These are phyloP conservation scores for Brachionus sp. DNA, from an alignment of 1,140 invertebrate species.

Conservation along the genomic window DNA sequence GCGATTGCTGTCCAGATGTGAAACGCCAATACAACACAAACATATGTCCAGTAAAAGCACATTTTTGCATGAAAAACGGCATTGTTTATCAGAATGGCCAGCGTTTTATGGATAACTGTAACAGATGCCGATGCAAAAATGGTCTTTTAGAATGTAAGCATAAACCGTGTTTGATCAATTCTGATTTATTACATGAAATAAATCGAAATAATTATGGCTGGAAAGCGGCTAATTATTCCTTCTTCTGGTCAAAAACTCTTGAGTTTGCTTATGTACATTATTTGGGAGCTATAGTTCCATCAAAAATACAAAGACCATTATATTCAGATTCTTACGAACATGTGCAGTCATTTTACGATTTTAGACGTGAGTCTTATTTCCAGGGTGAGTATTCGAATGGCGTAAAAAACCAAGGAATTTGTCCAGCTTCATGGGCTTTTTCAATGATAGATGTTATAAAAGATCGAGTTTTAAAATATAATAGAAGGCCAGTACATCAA, in stretches of 20 bases:
- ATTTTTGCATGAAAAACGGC: background rate
- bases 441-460: conserved; percentile 67
- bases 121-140: conserved; percentile 73
- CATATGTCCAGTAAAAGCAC: background rate
- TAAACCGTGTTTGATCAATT: conserved; percentile 71
- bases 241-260: conserved; percentile 78
- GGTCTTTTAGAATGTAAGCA: conserved; percentile 68
- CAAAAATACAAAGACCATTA: background rate
- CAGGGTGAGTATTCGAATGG: conserved; percentile 70
- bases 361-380: conserved; percentile 50
- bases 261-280: conserved; percentile 72
- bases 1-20: conserved; percentile 84
- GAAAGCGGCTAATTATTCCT: conserved; percentile 73
- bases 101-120: conserved; percentile 59
- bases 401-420: conserved; percentile 80
- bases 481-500: conserved; percentile 69
- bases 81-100: background rate
- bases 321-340: conserved; percentile 60
- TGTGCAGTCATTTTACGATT: conserved; percentile 56
- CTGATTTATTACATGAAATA: conserved; percentile 66
- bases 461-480: conserved; percentile 71
- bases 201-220: conserved; percentile 62
- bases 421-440: conserved; percentile 85
- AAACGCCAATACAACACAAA: conserved; percentile 48
- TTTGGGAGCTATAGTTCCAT: conserved; percentile 66